Evolutionary conservation across 2,113 vertebrate genomes (phyloP).

Genomic region (Oryctolagus cuniculus): DNA sequence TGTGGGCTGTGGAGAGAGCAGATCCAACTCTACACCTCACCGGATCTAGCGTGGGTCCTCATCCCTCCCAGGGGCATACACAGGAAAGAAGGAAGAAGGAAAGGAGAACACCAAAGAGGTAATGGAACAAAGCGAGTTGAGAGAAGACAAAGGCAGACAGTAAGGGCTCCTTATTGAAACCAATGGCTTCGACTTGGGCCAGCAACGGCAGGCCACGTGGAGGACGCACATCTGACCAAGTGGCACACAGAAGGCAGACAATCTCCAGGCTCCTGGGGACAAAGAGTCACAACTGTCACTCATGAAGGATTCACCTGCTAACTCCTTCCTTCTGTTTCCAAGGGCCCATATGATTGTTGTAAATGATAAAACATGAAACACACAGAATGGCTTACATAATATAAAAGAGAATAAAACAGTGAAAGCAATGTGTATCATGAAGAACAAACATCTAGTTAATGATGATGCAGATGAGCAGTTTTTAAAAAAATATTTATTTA

Average conservation of each 20-base stretch:
- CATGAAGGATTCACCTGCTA: background rate
- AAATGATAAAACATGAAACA: conserved; percentile 47
- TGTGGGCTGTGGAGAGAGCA: background rate
- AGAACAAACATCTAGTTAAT: background rate
- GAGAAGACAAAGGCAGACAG: conserved; percentile 37
- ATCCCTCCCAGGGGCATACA: background rate
- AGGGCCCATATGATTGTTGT: background rate
- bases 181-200: conserved; percentile 45
- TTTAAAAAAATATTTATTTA: too few species aligned
- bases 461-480: background rate
- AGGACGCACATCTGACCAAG: background rate
- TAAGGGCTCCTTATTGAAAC: conserved; percentile 5
- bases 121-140: background rate
- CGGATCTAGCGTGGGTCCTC: accelerated
- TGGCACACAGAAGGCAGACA: conserved; percentile 23
- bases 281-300: background rate
- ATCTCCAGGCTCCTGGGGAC: background rate
- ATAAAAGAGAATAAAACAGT: background rate
- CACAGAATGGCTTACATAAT: background rate
- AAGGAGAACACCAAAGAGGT: background rate
- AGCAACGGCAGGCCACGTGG: conserved; percentile 34
- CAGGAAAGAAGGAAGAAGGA: background rate
- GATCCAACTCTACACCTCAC: background rate
- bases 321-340: background rate
- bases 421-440: background rate